phyloP scores from a whole-genome alignment of 2,888 invertebrate species.

The Dryobotodes eremita region DNA sequence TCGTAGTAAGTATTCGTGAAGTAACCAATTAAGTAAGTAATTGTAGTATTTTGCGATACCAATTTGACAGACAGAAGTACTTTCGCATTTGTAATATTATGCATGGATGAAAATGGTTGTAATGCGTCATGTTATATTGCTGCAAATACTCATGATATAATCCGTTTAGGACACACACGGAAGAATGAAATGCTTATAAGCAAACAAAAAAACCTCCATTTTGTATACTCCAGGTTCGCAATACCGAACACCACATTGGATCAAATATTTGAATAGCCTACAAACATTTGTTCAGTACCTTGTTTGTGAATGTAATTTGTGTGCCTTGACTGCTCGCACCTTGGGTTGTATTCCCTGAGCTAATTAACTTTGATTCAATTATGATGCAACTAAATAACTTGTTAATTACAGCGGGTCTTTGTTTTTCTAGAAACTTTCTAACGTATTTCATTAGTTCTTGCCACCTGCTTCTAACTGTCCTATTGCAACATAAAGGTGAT shows the following conservation, averaged over 20 bases:
- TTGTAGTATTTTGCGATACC: too few relatives aligned
- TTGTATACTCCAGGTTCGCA: neutral
- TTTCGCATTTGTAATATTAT: too few relatives aligned
- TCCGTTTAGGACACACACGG: too few relatives aligned
- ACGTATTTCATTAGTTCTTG: neutral
- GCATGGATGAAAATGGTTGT: too few relatives aligned
- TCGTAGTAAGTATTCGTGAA: too few relatives aligned
- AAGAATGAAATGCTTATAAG: too few relatives aligned
- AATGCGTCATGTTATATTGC: too few relatives aligned
- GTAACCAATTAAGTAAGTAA: too few relatives aligned
- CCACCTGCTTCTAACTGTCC: neutral
- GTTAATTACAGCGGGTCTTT: neutral
- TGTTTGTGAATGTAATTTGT: conserved; percentile 24
- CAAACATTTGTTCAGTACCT: conserved; percentile 7
- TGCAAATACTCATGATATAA: too few relatives aligned
- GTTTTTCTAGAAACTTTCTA: neutral
- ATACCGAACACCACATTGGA: neutral
- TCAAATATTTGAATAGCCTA: conserved; percentile 12
- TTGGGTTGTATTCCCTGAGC: neutral
- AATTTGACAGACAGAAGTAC: too few relatives aligned
- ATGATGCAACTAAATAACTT: neutral
- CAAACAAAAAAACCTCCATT: too few relatives aligned
- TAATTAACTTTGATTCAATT: neutral
- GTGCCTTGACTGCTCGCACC: neutral
- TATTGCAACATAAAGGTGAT: neutral